Evolutionary conservation across 2,113 vertebrate genomes (phyloP).

Genomic region (Hippoglossus stenolepis): DNA sequence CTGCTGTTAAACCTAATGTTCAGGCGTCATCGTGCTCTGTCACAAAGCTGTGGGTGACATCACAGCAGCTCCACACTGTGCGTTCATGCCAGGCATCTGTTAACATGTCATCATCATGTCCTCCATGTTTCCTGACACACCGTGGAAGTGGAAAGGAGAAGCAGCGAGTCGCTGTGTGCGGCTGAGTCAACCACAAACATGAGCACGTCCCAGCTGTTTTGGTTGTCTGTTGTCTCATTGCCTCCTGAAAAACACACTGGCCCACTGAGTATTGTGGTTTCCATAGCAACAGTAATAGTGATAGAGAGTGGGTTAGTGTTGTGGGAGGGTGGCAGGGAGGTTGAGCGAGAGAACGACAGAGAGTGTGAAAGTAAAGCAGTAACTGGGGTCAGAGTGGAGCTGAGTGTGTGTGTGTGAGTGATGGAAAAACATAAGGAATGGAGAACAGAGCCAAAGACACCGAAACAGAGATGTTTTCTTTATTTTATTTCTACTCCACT

Average conservation of each 20-base stretch:
- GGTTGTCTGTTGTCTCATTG: conserved; percentile 17
- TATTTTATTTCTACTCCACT: conserved; percentile 6
- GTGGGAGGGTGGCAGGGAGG: conserved; percentile 2
- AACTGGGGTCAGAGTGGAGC: conserved; percentile 3
- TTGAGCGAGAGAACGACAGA: background rate
- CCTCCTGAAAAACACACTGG: conserved; percentile 24
- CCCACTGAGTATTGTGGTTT: conserved; percentile 76
- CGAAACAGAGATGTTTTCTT: background rate
- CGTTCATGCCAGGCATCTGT: background rate
- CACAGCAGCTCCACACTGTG: background rate
- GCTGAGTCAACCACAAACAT: background rate
- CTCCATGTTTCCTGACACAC: background rate
- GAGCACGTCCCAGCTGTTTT: conserved; percentile 12
- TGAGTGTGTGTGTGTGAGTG: background rate
- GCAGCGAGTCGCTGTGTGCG: too few relatives aligned
- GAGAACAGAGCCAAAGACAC: background rate
- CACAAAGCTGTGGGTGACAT: background rate
- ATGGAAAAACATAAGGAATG: background rate
- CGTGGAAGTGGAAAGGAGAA: background rate
- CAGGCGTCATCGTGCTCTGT: too few relatives aligned
- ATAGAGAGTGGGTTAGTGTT: conserved; percentile 54
- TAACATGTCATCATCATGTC: background rate
- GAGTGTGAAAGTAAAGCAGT: conserved; percentile 5
- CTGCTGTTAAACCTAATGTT: too few relatives aligned
- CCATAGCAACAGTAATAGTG: conserved; percentile 79